Conservation (phyloP, 2,888 invertebrate species). For the Chymomyza caudatula region DNA sequence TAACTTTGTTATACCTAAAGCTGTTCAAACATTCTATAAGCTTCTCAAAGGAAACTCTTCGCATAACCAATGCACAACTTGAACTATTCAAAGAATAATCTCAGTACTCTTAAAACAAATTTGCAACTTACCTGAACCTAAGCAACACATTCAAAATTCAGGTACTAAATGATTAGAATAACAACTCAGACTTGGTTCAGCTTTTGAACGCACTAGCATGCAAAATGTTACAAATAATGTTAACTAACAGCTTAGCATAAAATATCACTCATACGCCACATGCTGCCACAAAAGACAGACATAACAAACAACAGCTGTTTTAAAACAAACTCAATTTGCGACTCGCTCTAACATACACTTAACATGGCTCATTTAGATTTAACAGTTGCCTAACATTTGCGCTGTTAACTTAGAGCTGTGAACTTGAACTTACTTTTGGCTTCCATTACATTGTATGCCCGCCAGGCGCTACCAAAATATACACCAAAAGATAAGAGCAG, state of each 20-base stretch:
- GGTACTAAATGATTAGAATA: no score
- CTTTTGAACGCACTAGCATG: not conserved
- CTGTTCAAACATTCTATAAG: no score
- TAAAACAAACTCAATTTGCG: constrained; percentile 16
- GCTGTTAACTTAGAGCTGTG: not conserved
- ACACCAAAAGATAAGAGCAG: no score
- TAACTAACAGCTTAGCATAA: not conserved
- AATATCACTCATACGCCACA: constrained; percentile 48
- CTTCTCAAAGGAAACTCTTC: no score
- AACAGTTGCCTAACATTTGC: not conserved
- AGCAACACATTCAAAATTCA: no score
- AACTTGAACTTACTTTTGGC: not conserved
- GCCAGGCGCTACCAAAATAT: not conserved
- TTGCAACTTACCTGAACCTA: no score
- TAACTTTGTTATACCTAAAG: no score
- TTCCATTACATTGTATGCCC: no score
- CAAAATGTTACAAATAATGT: not conserved
- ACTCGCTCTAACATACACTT: constrained; percentile 11
- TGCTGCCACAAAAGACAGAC: constrained; percentile 5
- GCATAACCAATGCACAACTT: no score
- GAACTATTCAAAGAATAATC: no score
- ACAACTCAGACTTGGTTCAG: no score
- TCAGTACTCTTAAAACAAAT: no score
- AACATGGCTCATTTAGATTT: constrained; percentile 12
- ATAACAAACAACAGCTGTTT: constrained; percentile 63